Conservation (phyloP, 2,797 vertebrate genomes). For the Melopsittacus undulatus region DNA sequence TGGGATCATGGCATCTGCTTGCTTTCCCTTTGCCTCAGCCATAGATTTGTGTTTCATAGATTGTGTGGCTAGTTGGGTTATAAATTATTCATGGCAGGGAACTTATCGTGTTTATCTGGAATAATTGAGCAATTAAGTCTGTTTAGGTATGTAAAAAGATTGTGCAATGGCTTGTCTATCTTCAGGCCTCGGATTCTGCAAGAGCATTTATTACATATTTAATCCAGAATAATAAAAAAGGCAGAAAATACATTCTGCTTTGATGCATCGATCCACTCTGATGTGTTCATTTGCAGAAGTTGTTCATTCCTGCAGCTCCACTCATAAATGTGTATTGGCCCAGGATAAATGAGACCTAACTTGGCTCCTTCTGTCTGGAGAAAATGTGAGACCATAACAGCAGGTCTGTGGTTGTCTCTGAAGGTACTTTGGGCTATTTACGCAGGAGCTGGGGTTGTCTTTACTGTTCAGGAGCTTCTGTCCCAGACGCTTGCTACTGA, state of each 20-base stretch:
- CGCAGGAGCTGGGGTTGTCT: background rate
- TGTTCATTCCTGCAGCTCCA: background rate
- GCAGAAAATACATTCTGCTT: background rate
- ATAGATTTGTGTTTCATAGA: background rate
- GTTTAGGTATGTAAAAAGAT: constrained; percentile 63
- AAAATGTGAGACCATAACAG: background rate
- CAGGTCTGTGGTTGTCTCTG: background rate
- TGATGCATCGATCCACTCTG: background rate
- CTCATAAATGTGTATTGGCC: background rate
- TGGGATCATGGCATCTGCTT: background rate
- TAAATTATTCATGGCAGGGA: constrained; percentile 56
- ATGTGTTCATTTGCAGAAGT: background rate
- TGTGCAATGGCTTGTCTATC: constrained; percentile 39
- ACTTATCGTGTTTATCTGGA: constrained; percentile 61
- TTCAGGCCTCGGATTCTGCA: constrained; percentile 29
- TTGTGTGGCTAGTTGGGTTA: constrained; percentile 30
- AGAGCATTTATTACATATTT: constrained; percentile 22
- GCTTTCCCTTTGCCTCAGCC: background rate
- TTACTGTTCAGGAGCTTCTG: background rate
- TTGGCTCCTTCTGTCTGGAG: background rate
- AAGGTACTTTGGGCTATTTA: background rate
- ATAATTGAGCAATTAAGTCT: constrained; percentile 66
- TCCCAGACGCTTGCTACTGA: background rate
- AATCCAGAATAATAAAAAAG: background rate
- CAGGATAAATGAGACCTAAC: background rate